Evolutionary conservation across 2,888 invertebrate genomes (phyloP).

Genomic region (Leptura quadrifasciata): DNA sequence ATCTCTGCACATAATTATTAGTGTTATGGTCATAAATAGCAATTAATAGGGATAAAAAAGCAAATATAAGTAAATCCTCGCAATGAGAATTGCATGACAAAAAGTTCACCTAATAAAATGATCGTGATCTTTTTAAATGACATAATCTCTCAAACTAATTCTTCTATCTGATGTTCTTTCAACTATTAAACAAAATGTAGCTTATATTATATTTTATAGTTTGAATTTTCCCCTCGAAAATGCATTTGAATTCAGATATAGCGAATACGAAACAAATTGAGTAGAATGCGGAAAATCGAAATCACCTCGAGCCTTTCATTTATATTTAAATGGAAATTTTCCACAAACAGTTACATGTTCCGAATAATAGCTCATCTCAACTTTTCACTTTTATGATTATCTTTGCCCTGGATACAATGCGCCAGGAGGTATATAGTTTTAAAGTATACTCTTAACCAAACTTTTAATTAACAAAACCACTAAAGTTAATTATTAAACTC

Average conservation of each 20-base stretch:
- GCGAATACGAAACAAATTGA: constrained; percentile 23
- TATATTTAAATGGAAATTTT: constrained; percentile 8
- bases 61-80: too few species aligned
- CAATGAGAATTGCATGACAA: too few species aligned
- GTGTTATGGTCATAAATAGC: too few species aligned
- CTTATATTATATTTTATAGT: not conserved
- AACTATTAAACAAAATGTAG: too few species aligned
- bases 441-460: constrained; percentile 5
- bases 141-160: too few species aligned
- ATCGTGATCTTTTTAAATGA: too few species aligned
- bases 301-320: constrained; percentile 6
- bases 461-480: constrained; percentile 4
- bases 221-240: constrained; percentile 17
- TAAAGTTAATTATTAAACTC: not conserved
- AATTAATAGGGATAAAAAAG: too few species aligned
- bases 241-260: constrained; percentile 30
- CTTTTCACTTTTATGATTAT: not conserved
- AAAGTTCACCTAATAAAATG: too few species aligned
- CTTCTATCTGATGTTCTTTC: too few species aligned
- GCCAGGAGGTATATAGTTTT: not conserved
- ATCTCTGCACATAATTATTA: too few species aligned
- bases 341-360: not conserved
- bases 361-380: not conserved
- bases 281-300: constrained; percentile 18
- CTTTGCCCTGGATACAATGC: not conserved